phyloP scores from a whole-genome alignment of 2,888 invertebrate species.

The Bombylius discolor region DNA sequence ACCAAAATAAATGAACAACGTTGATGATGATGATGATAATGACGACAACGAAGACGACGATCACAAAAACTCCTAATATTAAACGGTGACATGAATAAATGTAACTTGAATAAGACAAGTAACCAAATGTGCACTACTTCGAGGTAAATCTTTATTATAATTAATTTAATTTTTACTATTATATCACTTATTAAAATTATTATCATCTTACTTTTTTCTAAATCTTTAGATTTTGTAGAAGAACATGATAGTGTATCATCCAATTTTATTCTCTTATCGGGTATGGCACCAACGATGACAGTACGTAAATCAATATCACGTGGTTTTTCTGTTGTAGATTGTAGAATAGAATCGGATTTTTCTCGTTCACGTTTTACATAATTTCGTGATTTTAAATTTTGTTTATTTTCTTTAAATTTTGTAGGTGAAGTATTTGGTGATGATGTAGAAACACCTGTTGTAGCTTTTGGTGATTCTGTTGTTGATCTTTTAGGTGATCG shows the following conservation, averaged over 20 bases:
- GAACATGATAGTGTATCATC: neutral
- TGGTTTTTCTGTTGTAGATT: slow-evolving; percentile 10
- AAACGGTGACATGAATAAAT: too few species aligned
- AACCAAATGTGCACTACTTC: slow-evolving; percentile 16
- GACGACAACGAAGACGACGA: too few species aligned
- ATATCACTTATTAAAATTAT: neutral
- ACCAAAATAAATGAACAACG: too few species aligned
- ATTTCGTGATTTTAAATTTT: slow-evolving; percentile 44
- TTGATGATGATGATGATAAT: too few species aligned
- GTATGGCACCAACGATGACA: neutral
- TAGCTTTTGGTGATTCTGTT: slow-evolving; percentile 24
- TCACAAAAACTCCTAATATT: too few species aligned
- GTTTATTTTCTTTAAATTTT: slow-evolving; percentile 44
- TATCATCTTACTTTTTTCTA: slow-evolving; percentile 14
- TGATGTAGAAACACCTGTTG: slow-evolving; percentile 13
- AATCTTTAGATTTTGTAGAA: neutral
- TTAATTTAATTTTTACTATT: neutral
- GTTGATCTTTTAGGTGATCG: slow-evolving; percentile 37
- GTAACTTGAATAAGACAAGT: neutral
- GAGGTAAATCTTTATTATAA: slow-evolving; percentile 11
- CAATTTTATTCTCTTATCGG: slow-evolving; percentile 7
- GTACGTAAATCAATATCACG: slow-evolving; percentile 13
- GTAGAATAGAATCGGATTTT: slow-evolving; percentile 40
- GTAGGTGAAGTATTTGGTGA: slow-evolving; percentile 6
- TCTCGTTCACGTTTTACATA: slow-evolving; percentile 54